A percentile compares a stretch with the other conserved stretches of the same genome.
phyloP scores from a whole-genome alignment of 2,797 vertebrate species.

The Sebastes nivosus region DNA sequence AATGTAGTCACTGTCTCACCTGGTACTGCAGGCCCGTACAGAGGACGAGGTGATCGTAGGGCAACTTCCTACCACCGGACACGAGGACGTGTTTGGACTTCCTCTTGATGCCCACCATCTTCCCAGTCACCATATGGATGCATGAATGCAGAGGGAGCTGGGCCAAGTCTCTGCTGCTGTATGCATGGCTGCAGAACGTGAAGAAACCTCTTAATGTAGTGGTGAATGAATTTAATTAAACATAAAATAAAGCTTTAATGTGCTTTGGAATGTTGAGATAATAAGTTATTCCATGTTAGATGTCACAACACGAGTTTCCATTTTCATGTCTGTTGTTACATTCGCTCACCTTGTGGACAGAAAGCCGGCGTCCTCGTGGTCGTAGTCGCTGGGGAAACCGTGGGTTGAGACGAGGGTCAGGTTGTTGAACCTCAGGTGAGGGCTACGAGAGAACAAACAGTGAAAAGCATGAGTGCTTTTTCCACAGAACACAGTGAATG shows the following conservation, averaged over 20 bases:
- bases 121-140: conserved; percentile 86
- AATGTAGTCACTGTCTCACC: conserved; percentile 75
- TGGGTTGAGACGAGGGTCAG: conserved; percentile 90
- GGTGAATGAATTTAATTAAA: neutral
- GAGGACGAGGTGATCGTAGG: conserved; percentile 91
- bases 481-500: neutral
- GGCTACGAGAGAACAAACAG: conserved; percentile 75
- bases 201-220: neutral
- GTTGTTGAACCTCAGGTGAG: conserved; percentile 91
- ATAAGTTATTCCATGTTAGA: neutral
- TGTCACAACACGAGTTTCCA: neutral
- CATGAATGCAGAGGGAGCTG: conserved; percentile 86
- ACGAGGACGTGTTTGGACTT: conserved; percentile 84
- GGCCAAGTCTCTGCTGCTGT: conserved; percentile 85
- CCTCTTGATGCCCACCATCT: conserved; percentile 90
- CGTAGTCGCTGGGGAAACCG: conserved; percentile 82
- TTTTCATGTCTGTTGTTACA: neutral
- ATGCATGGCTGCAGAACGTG: conserved; percentile 84
- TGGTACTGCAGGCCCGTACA: conserved; percentile 92
- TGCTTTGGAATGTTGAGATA: neutral
- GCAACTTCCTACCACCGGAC: conserved; percentile 76
- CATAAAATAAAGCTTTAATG: neutral
- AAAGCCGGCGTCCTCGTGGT: conserved; percentile 77
- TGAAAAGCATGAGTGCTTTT: neutral
- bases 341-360: conserved; percentile 88